A percentile compares a stretch with the other conserved stretches of the same genome.
phyloP scores from a whole-genome alignment of 2,888 invertebrate genomes.

The Augiades crinisus region DNA sequence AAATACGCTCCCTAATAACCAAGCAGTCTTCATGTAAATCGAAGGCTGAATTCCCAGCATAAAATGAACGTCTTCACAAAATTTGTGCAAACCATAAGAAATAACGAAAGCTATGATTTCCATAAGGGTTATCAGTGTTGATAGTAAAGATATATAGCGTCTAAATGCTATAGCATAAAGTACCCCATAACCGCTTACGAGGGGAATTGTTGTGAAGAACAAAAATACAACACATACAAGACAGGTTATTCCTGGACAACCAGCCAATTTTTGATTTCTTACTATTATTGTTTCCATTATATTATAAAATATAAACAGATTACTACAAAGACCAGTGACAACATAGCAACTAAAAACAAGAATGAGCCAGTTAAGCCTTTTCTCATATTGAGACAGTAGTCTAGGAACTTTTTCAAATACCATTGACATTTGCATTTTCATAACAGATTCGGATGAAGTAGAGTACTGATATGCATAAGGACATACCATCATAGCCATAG shows the following conservation, averaged over 20 bases:
- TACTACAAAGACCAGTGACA: slow-evolving; percentile 43
- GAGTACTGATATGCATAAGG: slow-evolving; percentile 53
- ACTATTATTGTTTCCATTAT: slow-evolving; percentile 45
- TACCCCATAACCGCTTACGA: slow-evolving; percentile 46
- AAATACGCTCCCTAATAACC: slow-evolving; percentile 44
- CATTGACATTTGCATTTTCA: slow-evolving; percentile 41
- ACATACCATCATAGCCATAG: slow-evolving; percentile 55
- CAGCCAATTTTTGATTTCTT: slow-evolving; percentile 40
- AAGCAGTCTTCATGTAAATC: slow-evolving; percentile 49
- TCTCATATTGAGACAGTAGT: slow-evolving; percentile 48
- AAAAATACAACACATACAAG: slow-evolving; percentile 38
- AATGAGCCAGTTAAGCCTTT: slow-evolving; percentile 47
- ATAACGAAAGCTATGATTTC: slow-evolving; percentile 58
- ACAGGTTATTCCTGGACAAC: slow-evolving; percentile 49
- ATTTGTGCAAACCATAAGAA: slow-evolving; percentile 60
- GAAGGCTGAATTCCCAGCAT: slow-evolving; percentile 67
- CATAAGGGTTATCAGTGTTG: slow-evolving; percentile 43
- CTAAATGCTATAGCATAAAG: slow-evolving; percentile 40
- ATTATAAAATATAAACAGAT: slow-evolving; percentile 44
- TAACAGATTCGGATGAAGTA: slow-evolving; percentile 36
- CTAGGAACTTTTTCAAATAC: slow-evolving; percentile 58
- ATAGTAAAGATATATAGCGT: slow-evolving; percentile 37
- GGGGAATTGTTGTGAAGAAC: slow-evolving; percentile 52
- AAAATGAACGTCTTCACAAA: slow-evolving; percentile 71
- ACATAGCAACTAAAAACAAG: slow-evolving; percentile 46